phyloP scores from a whole-genome alignment of 2,797 vertebrate genomes.

The Pantherophis vulpinus region DNA sequence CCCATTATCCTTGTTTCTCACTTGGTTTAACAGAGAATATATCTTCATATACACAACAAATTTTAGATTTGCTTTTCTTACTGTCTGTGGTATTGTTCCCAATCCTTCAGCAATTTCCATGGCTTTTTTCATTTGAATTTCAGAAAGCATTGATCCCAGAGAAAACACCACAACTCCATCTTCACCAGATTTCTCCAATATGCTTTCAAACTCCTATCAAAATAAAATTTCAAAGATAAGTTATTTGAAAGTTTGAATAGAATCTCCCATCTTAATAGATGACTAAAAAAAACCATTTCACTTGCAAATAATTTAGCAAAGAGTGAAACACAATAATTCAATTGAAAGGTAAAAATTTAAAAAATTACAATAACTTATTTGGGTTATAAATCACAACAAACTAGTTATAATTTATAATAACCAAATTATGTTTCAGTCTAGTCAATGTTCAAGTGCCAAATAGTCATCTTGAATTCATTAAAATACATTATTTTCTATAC shows the following conservation, averaged over 20 bases:
- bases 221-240: slow-evolving; percentile 18
- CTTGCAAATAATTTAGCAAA: background rate
- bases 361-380: background rate
- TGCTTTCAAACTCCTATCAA: slow-evolving; percentile 83
- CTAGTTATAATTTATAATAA: background rate
- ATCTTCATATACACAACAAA: background rate
- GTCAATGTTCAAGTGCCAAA: background rate
- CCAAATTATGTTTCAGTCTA: background rate
- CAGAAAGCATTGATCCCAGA: slow-evolving; percentile 83
- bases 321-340: background rate
- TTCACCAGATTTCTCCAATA: slow-evolving; percentile 85
- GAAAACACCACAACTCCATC: slow-evolving; percentile 91
- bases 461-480: background rate
- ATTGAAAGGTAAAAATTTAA: background rate
- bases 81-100: slow-evolving; percentile 86
- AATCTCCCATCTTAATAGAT: background rate
- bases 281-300: background rate
- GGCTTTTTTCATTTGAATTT: slow-evolving; percentile 80
- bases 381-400: background rate
- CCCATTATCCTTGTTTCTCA: background rate
- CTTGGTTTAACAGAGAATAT: background rate
- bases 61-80: slow-evolving; percentile 53
- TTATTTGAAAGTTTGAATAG: background rate
- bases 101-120: slow-evolving; percentile 83
- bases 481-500: background rate